A percentile compares a stretch with the other conserved stretches of the same genome.
Evolutionary conservation across 1,140 invertebrate genomes (phyloP).

Genomic region (Formica selysi): DNA sequence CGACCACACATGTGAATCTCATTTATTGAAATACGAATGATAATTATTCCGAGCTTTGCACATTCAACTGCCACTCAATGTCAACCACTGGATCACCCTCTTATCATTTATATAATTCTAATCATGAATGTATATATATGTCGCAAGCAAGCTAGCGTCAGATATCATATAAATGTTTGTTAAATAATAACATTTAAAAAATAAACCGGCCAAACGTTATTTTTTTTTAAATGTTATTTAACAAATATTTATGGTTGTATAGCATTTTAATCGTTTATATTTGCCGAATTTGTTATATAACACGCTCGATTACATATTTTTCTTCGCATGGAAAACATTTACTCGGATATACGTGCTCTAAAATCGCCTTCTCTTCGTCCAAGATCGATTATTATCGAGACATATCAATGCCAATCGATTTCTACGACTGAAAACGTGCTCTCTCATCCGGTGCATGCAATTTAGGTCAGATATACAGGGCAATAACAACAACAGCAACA

Average conservation of each 20-base stretch:
- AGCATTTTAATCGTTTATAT: constrained; percentile 16
- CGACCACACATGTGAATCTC: constrained; percentile 38
- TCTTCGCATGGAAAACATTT: neutral
- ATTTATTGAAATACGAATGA: constrained; percentile 50
- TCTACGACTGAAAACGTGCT: neutral
- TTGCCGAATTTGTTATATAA: neutral
- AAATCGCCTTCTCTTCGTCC: neutral
- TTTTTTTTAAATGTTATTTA: constrained; percentile 21
- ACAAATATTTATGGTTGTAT: constrained; percentile 39
- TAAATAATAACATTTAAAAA: constrained; percentile 38
- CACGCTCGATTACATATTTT: neutral
- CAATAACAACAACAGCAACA: constrained; percentile 46
- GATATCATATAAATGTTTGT: constrained; percentile 20
- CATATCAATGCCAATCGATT: constrained; percentile 35
- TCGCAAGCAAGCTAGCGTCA: constrained; percentile 17
- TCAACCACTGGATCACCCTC: constrained; percentile 33
- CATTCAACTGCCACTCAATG: constrained; percentile 54
- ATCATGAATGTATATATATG: neutral
- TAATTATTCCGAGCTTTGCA: constrained; percentile 50
- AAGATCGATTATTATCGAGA: constrained; percentile 16
- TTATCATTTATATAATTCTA: constrained; percentile 55
- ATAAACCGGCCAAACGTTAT: neutral
- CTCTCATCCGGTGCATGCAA: constrained; percentile 25
- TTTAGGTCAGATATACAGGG: constrained; percentile 35
- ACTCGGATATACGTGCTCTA: neutral